These are phyloP conservation scores for Pogona vitticeps DNA, from an alignment of 2,113 vertebrate genomes.

Conservation along the genomic window DNA sequence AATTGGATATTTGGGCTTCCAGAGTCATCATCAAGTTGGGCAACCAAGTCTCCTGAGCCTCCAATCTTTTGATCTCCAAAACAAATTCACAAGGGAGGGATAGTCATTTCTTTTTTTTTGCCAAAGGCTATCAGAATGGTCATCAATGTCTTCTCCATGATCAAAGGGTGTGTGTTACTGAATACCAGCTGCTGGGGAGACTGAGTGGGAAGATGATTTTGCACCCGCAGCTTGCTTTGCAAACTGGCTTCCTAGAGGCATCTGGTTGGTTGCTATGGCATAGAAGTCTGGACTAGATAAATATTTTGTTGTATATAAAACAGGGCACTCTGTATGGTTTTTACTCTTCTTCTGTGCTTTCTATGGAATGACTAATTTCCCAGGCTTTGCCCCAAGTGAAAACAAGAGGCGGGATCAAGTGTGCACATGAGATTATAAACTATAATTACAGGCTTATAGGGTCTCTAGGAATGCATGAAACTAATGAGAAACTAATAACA, in stretches of 20 bases:
- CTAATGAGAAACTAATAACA: slow-evolving; percentile 34
- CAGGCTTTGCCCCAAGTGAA: slow-evolving; percentile 2
- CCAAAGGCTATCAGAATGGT: not conserved
- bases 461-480: slow-evolving; percentile 22
- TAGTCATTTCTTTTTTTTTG: not conserved
- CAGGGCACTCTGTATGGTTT: not conserved
- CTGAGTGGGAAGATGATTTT: not conserved
- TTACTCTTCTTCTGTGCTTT: not conserved
- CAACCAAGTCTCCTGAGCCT: not conserved
- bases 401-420: not conserved
- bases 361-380: slow-evolving; percentile 2
- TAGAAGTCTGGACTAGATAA: not conserved
- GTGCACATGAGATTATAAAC: slow-evolving; percentile 22
- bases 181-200: not conserved
- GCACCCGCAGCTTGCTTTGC: not conserved
- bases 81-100: not conserved
- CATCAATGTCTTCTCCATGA: not conserved
- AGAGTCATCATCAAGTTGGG: not conserved
- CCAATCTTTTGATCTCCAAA: not conserved
- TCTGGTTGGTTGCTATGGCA: not conserved
- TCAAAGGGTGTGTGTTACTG: not conserved
- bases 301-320: not conserved
- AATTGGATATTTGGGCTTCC: not conserved
- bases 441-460: slow-evolving; percentile 24
- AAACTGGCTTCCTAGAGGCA: not conserved